Percentiles rank a stretch among this genome's conserved stretches.
Conservation (phyloP, 1,140 invertebrate genomes). For the Platyura marginata region DNA sequence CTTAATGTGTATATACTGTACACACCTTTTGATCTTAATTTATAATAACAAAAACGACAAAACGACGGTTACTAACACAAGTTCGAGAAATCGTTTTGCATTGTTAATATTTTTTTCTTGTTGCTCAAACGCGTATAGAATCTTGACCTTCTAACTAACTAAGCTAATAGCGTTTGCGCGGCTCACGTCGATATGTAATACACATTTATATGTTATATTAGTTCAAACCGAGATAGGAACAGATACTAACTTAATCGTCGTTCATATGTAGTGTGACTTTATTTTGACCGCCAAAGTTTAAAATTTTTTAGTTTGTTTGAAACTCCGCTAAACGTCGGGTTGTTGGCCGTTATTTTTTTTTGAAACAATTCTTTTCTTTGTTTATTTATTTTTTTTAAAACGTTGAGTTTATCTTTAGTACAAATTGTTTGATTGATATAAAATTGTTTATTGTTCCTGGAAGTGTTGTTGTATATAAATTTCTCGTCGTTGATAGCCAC, state of each 20-base stretch:
- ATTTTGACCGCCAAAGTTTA: not conserved
- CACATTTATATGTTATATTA: not conserved
- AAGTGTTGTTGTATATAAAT: not conserved
- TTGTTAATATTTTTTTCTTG: not conserved
- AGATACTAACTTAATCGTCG: not conserved
- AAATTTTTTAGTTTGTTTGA: not conserved
- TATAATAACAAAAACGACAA: no score
- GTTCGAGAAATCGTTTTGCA: no score
- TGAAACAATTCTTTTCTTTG: not conserved
- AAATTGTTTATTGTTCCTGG: not conserved
- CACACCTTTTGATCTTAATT: no score
- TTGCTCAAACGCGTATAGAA: not conserved
- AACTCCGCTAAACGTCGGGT: not conserved
- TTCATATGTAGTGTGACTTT: not conserved
- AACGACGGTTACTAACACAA: no score
- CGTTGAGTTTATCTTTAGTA: not conserved
- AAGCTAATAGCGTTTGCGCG: no score
- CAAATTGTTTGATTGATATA: not conserved
- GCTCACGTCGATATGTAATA: no score
- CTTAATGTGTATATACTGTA: no score
- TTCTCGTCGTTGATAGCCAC: no score
- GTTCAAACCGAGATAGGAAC: not conserved
- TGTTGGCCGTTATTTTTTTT: not conserved
- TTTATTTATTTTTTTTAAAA: not conserved
- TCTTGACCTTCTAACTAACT: no score